Evolutionary conservation across 2,113 vertebrate genomes (phyloP), one percentile per base, ranked within the genome.

Genomic region (Hypanus sabinus): DNA sequence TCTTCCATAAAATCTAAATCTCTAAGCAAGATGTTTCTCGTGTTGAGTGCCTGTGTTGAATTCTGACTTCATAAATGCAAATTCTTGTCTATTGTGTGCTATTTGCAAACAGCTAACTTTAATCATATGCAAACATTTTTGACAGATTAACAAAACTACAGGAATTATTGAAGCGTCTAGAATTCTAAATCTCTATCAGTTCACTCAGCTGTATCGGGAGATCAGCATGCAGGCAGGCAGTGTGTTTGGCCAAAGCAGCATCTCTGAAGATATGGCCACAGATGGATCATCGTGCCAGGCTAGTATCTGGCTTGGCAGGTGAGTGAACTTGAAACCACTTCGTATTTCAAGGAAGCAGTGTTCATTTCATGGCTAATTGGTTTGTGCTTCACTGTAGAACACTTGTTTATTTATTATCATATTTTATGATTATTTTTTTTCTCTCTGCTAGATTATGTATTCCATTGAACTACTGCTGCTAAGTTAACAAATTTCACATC

Each of bases 171-270:
- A 99, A 96, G 98, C 97, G 22, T 98, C 98, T 0, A 97, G 99
- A 87, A 99, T 99, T 96, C 98, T 99, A 98, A 99, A 99, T 96
- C 96, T 99, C 70, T 99, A 99, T 96, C 99, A 99, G 96, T 99
- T 99, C 95, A 96, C 98, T 95, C 98, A 99, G 94, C 97, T 99
- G 91, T 99, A 99, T 96, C 98, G 97, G 94, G 99, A 99, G 95
- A 97, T 99, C 96, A 99, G 97, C 94, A 98, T 97, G 95, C 99
- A 99, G 95, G 98, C 99, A 18, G 96, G 97, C 14, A 97, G 97
- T 95, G 97, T 98, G 18, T 95, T 98, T 94, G 96, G 97, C 38
- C 96, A 96, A 94, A 96, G 95, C 88, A 96, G 95, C 36, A 94
- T 96, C 94, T 96, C 96, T 36, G 97, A 97, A 95, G 97, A 96